phyloP scores from a whole-genome alignment of 2,797 vertebrate genomes.

The Eremophila alpestris region DNA sequence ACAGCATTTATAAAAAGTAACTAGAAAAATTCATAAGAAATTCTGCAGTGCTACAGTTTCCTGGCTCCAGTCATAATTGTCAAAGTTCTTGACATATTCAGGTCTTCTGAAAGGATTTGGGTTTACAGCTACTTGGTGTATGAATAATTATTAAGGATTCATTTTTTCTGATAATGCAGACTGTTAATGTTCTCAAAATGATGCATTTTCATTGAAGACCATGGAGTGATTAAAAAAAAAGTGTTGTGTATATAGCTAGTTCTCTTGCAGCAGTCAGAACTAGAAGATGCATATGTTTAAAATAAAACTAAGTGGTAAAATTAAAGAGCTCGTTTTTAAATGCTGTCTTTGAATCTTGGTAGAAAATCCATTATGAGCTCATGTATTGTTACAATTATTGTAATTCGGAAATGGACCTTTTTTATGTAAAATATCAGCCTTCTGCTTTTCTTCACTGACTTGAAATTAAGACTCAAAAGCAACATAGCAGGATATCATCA shows the following conservation, averaged over 20 bases:
- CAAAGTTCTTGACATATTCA: slow-evolving; percentile 94
- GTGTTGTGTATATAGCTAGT: not conserved
- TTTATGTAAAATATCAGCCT: not conserved
- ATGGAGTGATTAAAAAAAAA: not conserved
- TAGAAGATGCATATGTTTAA: not conserved
- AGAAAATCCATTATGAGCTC: slow-evolving; percentile 1
- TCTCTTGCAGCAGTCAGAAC: slow-evolving; percentile 21
- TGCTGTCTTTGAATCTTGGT: slow-evolving; percentile 28
- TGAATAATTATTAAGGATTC: slow-evolving; percentile 77
- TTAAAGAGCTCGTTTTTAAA: slow-evolving; percentile 21
- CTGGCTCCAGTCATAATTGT: slow-evolving; percentile 98
- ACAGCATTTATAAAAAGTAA: slow-evolving; percentile 89
- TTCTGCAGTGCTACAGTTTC: slow-evolving; percentile 91
- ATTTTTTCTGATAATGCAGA: slow-evolving; percentile 64
- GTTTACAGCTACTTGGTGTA: slow-evolving; percentile 75
- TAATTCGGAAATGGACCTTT: not conserved
- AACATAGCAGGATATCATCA: slow-evolving; percentile 17
- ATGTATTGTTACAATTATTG: not conserved
- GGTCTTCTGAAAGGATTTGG: slow-evolving; percentile 79
- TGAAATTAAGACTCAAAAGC: slow-evolving; percentile 10
- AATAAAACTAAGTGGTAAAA: slow-evolving; percentile 10
- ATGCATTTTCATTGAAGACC: slow-evolving; percentile 59
- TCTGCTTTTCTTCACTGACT: not conserved
- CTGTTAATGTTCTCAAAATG: slow-evolving; percentile 66
- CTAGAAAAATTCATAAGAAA: slow-evolving; percentile 95